Percentiles rank a stretch among this genome's conserved stretches.
phyloP scores from a whole-genome alignment of 2,888 invertebrate genomes.

The Pristionchus fissidentatus region DNA sequence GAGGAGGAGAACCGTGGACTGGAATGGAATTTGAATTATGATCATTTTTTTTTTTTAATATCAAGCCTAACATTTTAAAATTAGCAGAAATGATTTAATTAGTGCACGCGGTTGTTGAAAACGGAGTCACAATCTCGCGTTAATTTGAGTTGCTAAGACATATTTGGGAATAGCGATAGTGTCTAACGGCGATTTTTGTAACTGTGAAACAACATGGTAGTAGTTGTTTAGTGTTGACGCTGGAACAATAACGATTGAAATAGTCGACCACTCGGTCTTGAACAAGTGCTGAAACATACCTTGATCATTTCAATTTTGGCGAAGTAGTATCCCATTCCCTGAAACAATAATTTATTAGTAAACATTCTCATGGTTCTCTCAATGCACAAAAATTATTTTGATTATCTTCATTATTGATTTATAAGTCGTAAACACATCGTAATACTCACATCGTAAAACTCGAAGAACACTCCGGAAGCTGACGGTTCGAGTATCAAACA shows the following conservation, averaged over 20 bases:
- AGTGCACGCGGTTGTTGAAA: too few relatives aligned
- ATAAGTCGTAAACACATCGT: too few relatives aligned
- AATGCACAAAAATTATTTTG: too few relatives aligned
- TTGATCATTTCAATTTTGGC: constrained; percentile 21
- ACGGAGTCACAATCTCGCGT: background rate
- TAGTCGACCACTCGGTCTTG: too few relatives aligned
- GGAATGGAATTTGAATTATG: background rate
- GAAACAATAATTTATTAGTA: background rate
- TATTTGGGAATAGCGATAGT: background rate
- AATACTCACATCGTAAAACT: background rate
- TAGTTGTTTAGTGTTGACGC: too few relatives aligned
- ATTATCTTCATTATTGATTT: background rate
- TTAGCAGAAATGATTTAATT: background rate
- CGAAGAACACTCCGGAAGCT: background rate
- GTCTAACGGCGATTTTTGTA: background rate
- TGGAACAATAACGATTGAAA: too few relatives aligned
- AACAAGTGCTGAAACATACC: background rate
- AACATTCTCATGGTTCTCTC: background rate
- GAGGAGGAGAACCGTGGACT: background rate
- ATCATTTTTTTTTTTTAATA: background rate
- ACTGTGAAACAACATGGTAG: too few relatives aligned
- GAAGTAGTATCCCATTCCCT: background rate
- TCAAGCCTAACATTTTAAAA: background rate
- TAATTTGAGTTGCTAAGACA: background rate
- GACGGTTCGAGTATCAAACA: background rate